Percentiles rank a stretch among this genome's conserved stretches.
These are phyloP conservation scores for Isoperla grammatica DNA, from an alignment of 2,888 invertebrate species.

Conservation along the genomic window DNA sequence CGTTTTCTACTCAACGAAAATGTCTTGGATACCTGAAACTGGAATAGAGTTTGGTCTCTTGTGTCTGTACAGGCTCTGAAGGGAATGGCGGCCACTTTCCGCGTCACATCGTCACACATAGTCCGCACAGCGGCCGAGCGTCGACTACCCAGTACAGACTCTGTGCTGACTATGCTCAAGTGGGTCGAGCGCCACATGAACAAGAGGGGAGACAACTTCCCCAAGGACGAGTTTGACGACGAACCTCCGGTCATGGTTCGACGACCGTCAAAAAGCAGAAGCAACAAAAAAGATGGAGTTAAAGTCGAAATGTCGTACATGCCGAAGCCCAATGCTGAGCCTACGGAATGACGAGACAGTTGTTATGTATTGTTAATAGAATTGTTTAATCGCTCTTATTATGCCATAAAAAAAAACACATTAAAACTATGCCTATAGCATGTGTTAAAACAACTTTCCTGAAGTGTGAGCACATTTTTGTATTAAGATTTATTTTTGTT, in stretches of 20 bases:
- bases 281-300: conserved; percentile 14
- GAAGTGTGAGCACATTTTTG: too few relatives aligned
- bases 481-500: too few relatives aligned
- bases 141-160: conserved; percentile 81
- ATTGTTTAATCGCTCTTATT: too few relatives aligned
- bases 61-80: conserved; percentile 63
- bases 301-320: conserved; percentile 21
- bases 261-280: conserved; percentile 8
- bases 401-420: too few relatives aligned
- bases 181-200: conserved; percentile 86
- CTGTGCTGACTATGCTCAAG: conserved; percentile 81
- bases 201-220: conserved; percentile 55
- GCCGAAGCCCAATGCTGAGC: conserved; percentile 9
- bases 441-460: too few relatives aligned
- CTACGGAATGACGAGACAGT: too few relatives aligned
- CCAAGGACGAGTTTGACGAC: conserved; percentile 37
- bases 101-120: conserved; percentile 78
- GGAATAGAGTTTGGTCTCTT: too few relatives aligned
- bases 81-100: conserved; percentile 90
- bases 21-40: too few relatives aligned
- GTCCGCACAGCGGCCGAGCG: conserved; percentile 82
- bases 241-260: conserved; percentile 8
- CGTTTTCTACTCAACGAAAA: too few relatives aligned
- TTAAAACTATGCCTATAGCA: too few relatives aligned
- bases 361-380: too few relatives aligned